Conservation (phyloP, 2,888 invertebrate species). For the Ornithoptera alexandrae region DNA sequence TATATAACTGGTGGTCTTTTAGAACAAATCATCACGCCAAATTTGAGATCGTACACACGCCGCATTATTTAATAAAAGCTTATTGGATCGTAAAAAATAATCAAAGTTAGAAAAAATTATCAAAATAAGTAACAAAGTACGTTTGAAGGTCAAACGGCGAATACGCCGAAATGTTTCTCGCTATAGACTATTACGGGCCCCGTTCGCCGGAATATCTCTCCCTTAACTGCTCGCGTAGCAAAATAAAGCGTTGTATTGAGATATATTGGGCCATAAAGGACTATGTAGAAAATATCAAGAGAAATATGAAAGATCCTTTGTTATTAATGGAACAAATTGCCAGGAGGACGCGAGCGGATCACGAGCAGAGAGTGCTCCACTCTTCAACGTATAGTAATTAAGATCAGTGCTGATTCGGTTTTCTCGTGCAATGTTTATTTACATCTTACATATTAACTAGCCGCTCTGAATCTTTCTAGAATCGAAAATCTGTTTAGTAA, state of each 20-base stretch:
- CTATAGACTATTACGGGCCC: constrained; percentile 12
- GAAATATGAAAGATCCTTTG: constrained; percentile 21
- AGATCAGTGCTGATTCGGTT: no score
- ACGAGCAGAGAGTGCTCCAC: neutral
- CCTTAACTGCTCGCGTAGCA: constrained; percentile 21
- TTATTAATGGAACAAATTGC: constrained; percentile 13
- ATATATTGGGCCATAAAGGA: constrained; percentile 26
- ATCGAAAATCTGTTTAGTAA: no score
- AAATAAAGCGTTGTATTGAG: constrained; percentile 24
- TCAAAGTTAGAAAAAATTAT: no score
- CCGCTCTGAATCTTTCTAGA: no score
- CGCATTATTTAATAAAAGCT: no score
- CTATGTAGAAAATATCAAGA: constrained; percentile 17
- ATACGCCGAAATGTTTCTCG: constrained; percentile 10
- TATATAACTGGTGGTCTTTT: no score
- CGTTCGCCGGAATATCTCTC: constrained; percentile 12
- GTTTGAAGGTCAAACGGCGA: constrained; percentile 15
- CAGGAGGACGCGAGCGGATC: constrained; percentile 3
- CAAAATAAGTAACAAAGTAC: neutral
- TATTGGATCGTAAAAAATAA: no score
- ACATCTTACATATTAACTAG: no score
- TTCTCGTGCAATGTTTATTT: no score
- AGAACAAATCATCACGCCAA: no score
- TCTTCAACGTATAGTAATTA: neutral
- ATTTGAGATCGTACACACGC: no score